Base-by-base conservation (phyloP, 2,888 invertebrate species). In the Drosophila mayaguana region DNA sequence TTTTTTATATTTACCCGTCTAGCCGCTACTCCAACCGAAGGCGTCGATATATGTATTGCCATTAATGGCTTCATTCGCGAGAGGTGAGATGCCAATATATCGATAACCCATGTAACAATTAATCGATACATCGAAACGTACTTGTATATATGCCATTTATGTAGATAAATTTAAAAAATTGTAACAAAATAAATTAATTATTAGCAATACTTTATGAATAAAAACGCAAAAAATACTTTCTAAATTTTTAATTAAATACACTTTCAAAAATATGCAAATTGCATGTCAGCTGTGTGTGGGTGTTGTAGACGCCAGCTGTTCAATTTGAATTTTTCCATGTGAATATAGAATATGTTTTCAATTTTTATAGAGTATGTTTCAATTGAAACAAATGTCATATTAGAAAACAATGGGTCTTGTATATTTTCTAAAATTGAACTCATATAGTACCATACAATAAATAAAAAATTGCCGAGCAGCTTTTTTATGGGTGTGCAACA, bases 1-100 rank as follows among this genome's bases (percentile, higher is more conserved):
- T 46, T 59, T 75, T 74, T 51, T 34, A 55, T 70, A 77, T 36
- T 77, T 70, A 77, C 77, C 77, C 38, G 75, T 61, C 63, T 75
- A 74, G 75, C 57, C 18, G 43, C 34, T 56, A 12, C 20, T 12
- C 38, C 66, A 74, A 77, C 69, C 61, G 63, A 61, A 25, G 28
- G 61, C 77, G 45, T 61, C 60, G 59, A 67, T 51, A 12, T 51
- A 67, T 51, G 11, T 51, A 43, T 66, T 54, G 46, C 43, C 36
- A 16, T 55, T 25, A 12, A 74, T 74, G 73, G 51, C 34, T 40
- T 28, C 12, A 0, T 11, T 2, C 0, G 11, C 3, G 1, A 28
- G 42, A 3, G 56, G 43, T 43, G 43, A 9, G 5, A 11, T 20
- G 16, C 12, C 18, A n/a, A 2, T 5, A 9, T 18, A 28, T 51